Evolutionary conservation across 2,797 vertebrate genomes (phyloP).

Genomic region (Oreochromis mossambicus): DNA sequence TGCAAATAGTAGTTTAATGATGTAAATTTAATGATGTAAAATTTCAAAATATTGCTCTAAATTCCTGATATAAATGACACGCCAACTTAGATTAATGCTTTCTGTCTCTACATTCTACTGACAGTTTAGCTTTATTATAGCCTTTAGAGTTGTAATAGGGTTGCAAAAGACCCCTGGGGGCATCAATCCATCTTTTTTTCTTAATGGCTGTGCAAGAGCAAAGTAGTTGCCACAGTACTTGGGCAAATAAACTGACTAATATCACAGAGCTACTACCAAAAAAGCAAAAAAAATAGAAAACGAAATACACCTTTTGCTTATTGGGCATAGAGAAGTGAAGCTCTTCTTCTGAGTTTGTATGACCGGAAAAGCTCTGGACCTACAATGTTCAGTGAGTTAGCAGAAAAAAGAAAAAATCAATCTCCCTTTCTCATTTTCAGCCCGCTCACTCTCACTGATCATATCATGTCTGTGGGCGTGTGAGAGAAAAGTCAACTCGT

Average conservation of each 20-base stretch:
- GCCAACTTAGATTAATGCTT: background rate
- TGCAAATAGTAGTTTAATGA: background rate
- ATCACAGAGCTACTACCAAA: background rate
- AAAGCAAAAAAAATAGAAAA: background rate
- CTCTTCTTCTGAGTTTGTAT: background rate
- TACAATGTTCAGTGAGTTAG: slow-evolving; percentile 7
- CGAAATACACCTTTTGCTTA: background rate
- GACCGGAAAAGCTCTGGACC: slow-evolving; percentile 16
- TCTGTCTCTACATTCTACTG: background rate
- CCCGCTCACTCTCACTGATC: slow-evolving; percentile 53
- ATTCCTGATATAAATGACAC: background rate
- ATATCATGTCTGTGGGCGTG: slow-evolving; percentile 51
- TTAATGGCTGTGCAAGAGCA: background rate
- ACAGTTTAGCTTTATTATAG: background rate
- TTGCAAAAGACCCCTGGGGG: background rate
- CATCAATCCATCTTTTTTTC: background rate
- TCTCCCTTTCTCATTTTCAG: slow-evolving; percentile 52
- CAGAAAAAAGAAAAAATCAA: slow-evolving; percentile 31
- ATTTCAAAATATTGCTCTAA: background rate
- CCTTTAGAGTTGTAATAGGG: background rate
- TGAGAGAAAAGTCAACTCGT: slow-evolving; percentile 53
- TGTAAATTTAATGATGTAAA: background rate
- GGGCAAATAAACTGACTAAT: background rate
- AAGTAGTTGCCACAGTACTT: background rate
- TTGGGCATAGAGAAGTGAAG: background rate